Conservation (phyloP, 2,113 vertebrate species). For the Natator depressus region DNA sequence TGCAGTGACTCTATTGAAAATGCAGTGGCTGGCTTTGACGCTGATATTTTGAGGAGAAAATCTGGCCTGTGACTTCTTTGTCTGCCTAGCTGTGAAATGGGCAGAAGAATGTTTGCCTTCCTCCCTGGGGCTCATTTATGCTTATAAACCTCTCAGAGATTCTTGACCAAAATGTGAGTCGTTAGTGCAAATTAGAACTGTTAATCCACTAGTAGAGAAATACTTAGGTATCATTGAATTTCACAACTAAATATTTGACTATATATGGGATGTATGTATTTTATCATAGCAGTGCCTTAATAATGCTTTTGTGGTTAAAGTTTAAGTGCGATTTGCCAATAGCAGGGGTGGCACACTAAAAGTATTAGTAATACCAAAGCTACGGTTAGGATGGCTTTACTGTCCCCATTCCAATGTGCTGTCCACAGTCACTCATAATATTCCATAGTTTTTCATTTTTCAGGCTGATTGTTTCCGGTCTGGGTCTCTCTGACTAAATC, state of each 20-base stretch:
- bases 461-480: background rate
- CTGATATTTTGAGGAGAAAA: background rate
- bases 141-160: background rate
- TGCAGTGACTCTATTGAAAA: background rate
- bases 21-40: background rate
- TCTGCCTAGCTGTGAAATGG: background rate
- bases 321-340: background rate
- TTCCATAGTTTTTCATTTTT: background rate
- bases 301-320: background rate
- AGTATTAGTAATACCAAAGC: background rate
- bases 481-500: background rate
- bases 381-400: background rate
- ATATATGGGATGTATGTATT: background rate
- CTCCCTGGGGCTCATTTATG: background rate
- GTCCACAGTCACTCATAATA: background rate
- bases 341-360: background rate
- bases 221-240: background rate
- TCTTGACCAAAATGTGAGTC: background rate
- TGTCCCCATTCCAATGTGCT: background rate
- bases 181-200: background rate
- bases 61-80: background rate
- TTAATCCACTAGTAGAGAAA: background rate
- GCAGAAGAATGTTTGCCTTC: background rate
- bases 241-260: background rate
- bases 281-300: background rate